phyloP scores from a whole-genome alignment of 2,888 invertebrate genomes.

The Phytoseiulus persimilis region DNA sequence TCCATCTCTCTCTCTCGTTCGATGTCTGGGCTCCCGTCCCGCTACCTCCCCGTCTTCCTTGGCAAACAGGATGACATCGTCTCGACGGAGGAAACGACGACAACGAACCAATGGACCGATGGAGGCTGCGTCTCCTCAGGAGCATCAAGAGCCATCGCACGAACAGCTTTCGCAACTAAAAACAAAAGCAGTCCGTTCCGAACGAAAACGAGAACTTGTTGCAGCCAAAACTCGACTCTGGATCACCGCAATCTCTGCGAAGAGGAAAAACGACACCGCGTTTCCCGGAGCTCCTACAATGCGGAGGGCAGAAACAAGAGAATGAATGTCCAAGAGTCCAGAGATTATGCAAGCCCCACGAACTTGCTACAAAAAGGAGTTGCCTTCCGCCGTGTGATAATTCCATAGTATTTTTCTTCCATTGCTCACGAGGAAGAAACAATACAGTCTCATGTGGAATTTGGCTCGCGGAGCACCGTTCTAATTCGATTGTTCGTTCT shows the following conservation, averaged over 20 bases:
- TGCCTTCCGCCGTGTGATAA: too few relatives aligned
- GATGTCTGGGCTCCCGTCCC: neutral
- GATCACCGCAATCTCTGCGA: neutral
- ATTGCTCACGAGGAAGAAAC: too few relatives aligned
- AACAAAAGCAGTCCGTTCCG: neutral
- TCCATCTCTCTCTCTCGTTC: neutral
- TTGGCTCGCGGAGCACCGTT: too few relatives aligned
- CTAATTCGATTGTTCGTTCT: too few relatives aligned
- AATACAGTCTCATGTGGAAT: too few relatives aligned
- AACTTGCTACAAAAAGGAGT: too few relatives aligned
- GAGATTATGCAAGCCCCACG: too few relatives aligned
- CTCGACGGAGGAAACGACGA: neutral
- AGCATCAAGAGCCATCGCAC: neutral
- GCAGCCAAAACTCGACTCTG: neutral
- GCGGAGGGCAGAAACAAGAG: too few relatives aligned
- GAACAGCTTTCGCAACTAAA: neutral
- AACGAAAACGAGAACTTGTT: neutral
- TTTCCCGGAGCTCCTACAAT: too few relatives aligned
- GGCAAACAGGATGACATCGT: neutral
- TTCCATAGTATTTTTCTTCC: too few relatives aligned
- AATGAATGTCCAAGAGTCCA: too few relatives aligned
- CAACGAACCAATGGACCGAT: neutral
- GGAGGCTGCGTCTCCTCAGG: neutral
- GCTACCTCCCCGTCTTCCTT: neutral
- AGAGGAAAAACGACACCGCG: too few relatives aligned